Percentiles rank a stretch among this genome's conserved stretches.
These are phyloP conservation scores for Rotaria macrura DNA, from an alignment of 2,888 invertebrate species.

Conservation along the genomic window DNA sequence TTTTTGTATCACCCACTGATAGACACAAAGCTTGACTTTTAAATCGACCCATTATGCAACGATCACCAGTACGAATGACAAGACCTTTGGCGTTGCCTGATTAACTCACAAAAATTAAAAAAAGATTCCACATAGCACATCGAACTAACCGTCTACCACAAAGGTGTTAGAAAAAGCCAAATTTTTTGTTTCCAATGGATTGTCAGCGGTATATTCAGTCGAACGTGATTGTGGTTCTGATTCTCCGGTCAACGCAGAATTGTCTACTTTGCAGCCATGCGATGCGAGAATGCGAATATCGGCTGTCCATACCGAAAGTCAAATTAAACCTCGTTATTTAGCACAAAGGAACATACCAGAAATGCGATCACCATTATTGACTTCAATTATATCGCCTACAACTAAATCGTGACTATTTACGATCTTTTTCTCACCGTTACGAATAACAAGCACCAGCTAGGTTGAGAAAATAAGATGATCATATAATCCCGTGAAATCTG, in stretches of 20 bases:
- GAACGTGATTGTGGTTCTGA: conserved; percentile 60
- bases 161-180: conserved; percentile 70
- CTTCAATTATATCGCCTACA: conserved; percentile 34
- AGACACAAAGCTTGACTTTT: conserved; percentile 47
- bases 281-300: conserved; percentile 88
- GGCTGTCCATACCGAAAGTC: conserved; percentile 53
- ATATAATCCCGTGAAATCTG: neutral
- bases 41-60: conserved; percentile 51
- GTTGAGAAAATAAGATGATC: neutral
- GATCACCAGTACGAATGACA: conserved; percentile 48
- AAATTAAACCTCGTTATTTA: neutral
- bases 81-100: conserved; percentile 42
- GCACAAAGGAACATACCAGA: conserved; percentile 15
- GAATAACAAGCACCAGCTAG: conserved; percentile 38
- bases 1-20: conserved; percentile 91
- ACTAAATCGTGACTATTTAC: conserved; percentile 34
- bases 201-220: conserved; percentile 59
- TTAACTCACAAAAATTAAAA: too few relatives aligned
- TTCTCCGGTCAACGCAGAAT: conserved; percentile 66
- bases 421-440: conserved; percentile 34
- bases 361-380: conserved; percentile 34
- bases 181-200: conserved; percentile 67
- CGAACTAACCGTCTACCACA: conserved; percentile 58
- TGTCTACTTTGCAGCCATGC: conserved; percentile 77
- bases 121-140: neutral